Base-by-base conservation (phyloP, 2,888 invertebrate genomes). In the Cephus spinipes region DNA sequence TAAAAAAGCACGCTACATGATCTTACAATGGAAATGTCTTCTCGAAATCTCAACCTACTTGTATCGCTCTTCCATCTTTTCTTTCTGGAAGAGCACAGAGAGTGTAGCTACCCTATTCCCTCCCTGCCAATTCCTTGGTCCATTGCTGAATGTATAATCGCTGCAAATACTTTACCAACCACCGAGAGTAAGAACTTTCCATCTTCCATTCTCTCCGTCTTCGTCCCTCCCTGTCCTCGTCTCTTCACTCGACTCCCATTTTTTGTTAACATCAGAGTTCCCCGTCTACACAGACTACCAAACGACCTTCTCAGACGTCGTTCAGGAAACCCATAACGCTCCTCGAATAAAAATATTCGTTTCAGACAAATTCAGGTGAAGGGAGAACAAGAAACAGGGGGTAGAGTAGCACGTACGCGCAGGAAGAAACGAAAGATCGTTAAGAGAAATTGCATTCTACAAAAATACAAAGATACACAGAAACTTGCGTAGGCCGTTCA, bases 91-190 rank as follows among this genome's bases (percentile, higher is more conserved):
- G 12, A 0, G 34, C 1, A 12, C 0, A 1, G 1, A 11, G 4
- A 11, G 6, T 1, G 40, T 73, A 69, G 69, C 36, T 35, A 79
- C 76, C 74, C 75, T 75, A 32, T 15, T 40, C 68, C 35, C 69
- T 76, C 23, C 55, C 55, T 68, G 76, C 75, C 68, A 73, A 81
- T 80, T 73, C 76, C 75, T 80, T 68, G 32, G 69, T 68, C 73
- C 74, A 68, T 74, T 73, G 76, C 79, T 78, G 81, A 79, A 83
- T 81, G 77, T 79, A 79, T 82, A 81, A 83, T 82, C 77, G 77
- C 74, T 76, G 75, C 78, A 73, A 79, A 81, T 79, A 40, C 71
- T 77, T 55, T 9, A 55, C 40, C 40, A 23, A 23, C 40, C 23
- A 55, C 40, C 23, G 23, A 55, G 40, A 55, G 23, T 23, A 55